Percentiles rank a stretch among this genome's conserved stretches.
Conservation (phyloP, 1,140 invertebrate species). For the Himalopsyche phryganea region DNA sequence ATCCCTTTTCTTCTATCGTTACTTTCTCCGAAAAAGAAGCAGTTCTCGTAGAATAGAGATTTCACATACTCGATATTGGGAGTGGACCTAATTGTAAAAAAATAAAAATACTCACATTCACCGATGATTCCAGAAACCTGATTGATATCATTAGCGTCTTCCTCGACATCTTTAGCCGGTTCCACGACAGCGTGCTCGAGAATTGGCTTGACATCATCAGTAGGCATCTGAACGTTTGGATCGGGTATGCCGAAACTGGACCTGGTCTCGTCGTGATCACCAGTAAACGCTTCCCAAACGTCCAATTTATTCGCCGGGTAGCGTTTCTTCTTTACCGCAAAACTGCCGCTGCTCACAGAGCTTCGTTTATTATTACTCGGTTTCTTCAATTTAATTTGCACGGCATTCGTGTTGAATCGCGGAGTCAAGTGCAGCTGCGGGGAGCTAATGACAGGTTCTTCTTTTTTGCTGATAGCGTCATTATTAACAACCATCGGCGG, state of each 20-base stretch:
- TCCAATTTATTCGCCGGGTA: neutral
- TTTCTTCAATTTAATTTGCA: conserved; percentile 13
- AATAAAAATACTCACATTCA: neutral
- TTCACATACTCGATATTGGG: conserved; percentile 66
- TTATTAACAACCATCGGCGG: too few relatives aligned
- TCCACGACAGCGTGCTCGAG: neutral
- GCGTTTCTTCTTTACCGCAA: conserved; percentile 13
- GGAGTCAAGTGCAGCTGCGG: too few relatives aligned
- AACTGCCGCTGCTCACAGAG: neutral
- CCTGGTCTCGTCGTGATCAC: conserved; percentile 26
- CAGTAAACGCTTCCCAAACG: conserved; percentile 7
- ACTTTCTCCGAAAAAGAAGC: too few relatives aligned
- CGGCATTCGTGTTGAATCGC: too few relatives aligned
- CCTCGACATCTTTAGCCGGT: neutral
- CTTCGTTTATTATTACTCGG: conserved; percentile 13
- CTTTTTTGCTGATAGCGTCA: too few relatives aligned
- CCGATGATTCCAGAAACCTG: too few relatives aligned
- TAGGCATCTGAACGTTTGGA: neutral
- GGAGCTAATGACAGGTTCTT: too few relatives aligned
- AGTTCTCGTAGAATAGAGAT: too few relatives aligned
- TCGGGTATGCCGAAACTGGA: conserved; percentile 27
- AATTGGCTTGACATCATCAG: neutral
- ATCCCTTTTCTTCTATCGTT: too few relatives aligned
- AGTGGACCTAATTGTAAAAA: conserved; percentile 52
- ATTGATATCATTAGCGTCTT: too few relatives aligned